Conservation (phyloP, 2,888 invertebrate species). For the Scaptomyza parva region DNA sequence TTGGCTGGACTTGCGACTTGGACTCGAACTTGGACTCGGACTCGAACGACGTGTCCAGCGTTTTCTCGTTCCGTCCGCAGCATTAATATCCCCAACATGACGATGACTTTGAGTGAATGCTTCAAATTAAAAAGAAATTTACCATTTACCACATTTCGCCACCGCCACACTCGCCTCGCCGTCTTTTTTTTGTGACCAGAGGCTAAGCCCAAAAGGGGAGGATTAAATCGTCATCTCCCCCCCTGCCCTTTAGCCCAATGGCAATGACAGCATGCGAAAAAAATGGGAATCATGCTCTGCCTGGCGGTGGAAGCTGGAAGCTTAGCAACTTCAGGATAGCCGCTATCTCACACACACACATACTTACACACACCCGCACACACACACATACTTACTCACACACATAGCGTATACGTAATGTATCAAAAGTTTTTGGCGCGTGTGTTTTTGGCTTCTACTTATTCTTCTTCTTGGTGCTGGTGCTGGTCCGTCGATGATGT, state of each 20-base stretch:
- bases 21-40: too few relatives aligned
- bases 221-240: conserved; percentile 36
- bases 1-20: too few relatives aligned
- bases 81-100: conserved; percentile 80
- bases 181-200: conserved; percentile 30
- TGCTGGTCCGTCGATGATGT: conserved; percentile 43
- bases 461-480: conserved; percentile 1
- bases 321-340: conserved; percentile 26
- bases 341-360: conserved; percentile 20
- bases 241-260: conserved; percentile 22
- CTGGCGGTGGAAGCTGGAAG: conserved; percentile 21
- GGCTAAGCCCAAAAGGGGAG: conserved; percentile 7
- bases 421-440: conserved; percentile 62
- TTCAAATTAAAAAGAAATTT: conserved; percentile 83
- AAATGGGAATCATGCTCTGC: conserved; percentile 19
- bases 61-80: conserved; percentile 39
- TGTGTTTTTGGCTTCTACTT: conserved; percentile 17
- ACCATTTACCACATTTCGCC: conserved; percentile 70
- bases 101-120: conserved; percentile 82
- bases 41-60: conserved; percentile 56
- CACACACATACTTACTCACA: too few relatives aligned
- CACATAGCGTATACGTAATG: conserved; percentile 59
- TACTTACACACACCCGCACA: conserved; percentile 13
- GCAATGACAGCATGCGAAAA: conserved; percentile 51
- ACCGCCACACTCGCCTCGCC: conserved; percentile 14